Percentiles rank a stretch among this genome's conserved stretches.
Conservation (phyloP, 2,888 invertebrate species). For the Alcis repandata region DNA sequence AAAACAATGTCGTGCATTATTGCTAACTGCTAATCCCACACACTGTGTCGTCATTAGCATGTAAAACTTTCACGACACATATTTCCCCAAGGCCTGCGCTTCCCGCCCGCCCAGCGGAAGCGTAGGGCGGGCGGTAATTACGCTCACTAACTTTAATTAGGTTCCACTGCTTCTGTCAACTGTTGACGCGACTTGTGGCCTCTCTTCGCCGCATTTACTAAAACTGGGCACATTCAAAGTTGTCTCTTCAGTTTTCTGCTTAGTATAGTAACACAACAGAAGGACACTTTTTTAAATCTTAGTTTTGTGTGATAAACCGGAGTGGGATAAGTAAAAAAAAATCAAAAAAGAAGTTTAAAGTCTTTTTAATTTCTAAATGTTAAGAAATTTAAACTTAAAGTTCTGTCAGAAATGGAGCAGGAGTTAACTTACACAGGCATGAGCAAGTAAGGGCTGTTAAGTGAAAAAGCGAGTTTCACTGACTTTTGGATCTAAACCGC, state of each 20-base stretch:
- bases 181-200: conserved; percentile 8
- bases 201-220: neutral
- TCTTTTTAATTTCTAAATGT: too few species aligned
- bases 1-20: neutral
- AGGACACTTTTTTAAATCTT: too few species aligned
- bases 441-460: too few species aligned
- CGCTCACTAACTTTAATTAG: conserved; percentile 56
- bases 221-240: neutral
- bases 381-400: too few species aligned
- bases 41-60: conserved; percentile 26
- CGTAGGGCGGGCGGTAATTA: conserved; percentile 48
- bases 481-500: too few species aligned
- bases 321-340: too few species aligned
- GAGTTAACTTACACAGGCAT: too few species aligned
- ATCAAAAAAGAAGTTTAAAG: too few species aligned
- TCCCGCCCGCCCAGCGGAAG: conserved; percentile 33
- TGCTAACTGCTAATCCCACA: conserved; percentile 7
- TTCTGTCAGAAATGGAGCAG: too few species aligned
- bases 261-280: too few species aligned
- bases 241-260: neutral
- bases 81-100: conserved; percentile 32
- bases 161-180: conserved; percentile 22
- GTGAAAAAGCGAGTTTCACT: too few species aligned
- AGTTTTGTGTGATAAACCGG: neutral
- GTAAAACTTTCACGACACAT: conserved; percentile 20